Base-by-base conservation (phyloP, 2,888 invertebrate species). In the Archips xylosteana region DNA sequence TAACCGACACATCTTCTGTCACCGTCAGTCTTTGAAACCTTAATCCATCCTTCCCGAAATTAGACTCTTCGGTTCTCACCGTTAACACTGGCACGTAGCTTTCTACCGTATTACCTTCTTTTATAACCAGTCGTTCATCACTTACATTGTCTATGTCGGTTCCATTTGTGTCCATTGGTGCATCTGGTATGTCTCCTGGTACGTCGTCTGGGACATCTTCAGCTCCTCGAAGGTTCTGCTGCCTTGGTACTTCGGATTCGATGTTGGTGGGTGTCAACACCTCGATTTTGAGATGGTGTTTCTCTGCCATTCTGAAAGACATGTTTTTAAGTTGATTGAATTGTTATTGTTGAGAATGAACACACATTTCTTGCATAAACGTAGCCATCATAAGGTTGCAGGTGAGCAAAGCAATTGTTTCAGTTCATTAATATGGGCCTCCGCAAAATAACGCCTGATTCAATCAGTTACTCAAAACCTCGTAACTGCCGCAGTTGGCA, bases 11-110 rank as follows among this genome's bases (percentile, higher is more conserved):
- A 15, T 93, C 88, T 75, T 94, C 94, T 0, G 88, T 87, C 0
- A 92, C 90, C 0, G 89, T 83, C 0, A 93, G 81, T 78, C 91
- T 92, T 64, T 92, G 91, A 0, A 89, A 76, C 68, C 88, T 92
- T 75, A 90, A 10, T 54, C 89, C 91, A 0, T 88, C 90, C 76
- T 92, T 94, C 0, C 86, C 87, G 1, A 87, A 83, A 0, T 85
- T 82, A 0, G 87, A 80, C 77, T 94, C 93, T 2, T 89, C 85
- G 75, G 89, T 91, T 0, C 87, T 91, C 0, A 91, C 83, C 0
- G 85, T 89, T 23, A 92, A 83, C 0, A 94, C 91, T 1, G 92
- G 92, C 1, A 87, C 83, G 2, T 83, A 76, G 1, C 75, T 77
- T 39, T 76, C 78, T 15, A 77, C 76, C 23, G 74, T 74, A 54